Conservation (phyloP, 2,797 vertebrate species). For the Hafferia zeledoni region DNA sequence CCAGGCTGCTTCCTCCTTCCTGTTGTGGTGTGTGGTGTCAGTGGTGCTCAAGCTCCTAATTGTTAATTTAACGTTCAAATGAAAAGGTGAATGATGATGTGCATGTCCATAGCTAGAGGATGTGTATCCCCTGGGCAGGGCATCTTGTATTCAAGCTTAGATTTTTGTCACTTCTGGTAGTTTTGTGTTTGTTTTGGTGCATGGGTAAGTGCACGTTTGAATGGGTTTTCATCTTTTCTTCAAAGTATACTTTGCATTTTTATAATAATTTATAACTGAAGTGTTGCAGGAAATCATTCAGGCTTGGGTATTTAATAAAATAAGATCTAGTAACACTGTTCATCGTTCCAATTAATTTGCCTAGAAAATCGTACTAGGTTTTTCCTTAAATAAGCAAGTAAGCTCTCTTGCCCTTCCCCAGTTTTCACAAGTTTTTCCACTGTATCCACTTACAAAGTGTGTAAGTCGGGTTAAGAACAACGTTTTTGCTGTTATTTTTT, state of each 20-base stretch:
- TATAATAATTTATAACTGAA: background rate
- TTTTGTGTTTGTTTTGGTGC: background rate
- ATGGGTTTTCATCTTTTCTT: background rate
- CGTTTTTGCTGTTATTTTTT: background rate
- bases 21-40: accelerated
- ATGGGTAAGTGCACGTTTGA: background rate
- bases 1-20: background rate
- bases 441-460: background rate
- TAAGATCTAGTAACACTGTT: background rate
- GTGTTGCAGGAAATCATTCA: background rate
- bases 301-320: background rate
- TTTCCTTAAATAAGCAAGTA: background rate
- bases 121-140: background rate
- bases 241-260: background rate
- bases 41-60: background rate
- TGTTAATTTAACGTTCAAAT: background rate
- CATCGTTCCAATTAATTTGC: background rate
- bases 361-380: background rate
- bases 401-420: background rate
- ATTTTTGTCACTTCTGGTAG: background rate
- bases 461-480: background rate
- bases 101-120: background rate
- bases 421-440: background rate
- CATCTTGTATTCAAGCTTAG: background rate
- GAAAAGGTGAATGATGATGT: background rate